These are phyloP conservation scores for Heteronetta atricapilla DNA, from an alignment of 2,113 vertebrate species.

Conservation along the genomic window DNA sequence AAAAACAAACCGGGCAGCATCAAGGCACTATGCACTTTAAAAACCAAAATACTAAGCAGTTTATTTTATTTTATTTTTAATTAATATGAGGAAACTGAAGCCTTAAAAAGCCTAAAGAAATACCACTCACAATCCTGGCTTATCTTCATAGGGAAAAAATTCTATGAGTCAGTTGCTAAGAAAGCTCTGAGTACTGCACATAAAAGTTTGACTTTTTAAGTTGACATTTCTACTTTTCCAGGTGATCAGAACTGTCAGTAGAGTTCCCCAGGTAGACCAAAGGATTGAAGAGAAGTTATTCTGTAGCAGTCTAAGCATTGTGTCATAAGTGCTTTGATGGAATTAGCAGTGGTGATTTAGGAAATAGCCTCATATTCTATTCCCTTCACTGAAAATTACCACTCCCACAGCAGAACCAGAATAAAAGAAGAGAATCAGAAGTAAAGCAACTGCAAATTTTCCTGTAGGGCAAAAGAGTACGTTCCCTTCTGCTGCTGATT, in stretches of 20 bases:
- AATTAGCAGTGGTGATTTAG: constrained; percentile 50
- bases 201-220: constrained; percentile 48
- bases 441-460: neutral
- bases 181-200: constrained; percentile 57
- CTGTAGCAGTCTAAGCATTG: neutral
- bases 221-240: constrained; percentile 56
- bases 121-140: neutral
- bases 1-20: neutral
- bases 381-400: constrained; percentile 45
- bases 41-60: neutral
- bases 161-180: neutral
- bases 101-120: constrained; percentile 7
- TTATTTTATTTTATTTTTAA: neutral
- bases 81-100: constrained; percentile 21
- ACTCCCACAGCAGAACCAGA: constrained; percentile 13
- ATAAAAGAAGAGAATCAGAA: constrained; percentile 41
- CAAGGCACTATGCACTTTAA: neutral
- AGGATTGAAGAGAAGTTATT: neutral
- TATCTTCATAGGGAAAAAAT: constrained; percentile 8
- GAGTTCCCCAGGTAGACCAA: constrained; percentile 24
- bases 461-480: neutral
- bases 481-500: constrained; percentile 18
- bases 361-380: neutral
- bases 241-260: constrained; percentile 52
- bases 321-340: neutral